Conservation (phyloP, 2,888 invertebrate genomes). For the Plebejus argus region DNA sequence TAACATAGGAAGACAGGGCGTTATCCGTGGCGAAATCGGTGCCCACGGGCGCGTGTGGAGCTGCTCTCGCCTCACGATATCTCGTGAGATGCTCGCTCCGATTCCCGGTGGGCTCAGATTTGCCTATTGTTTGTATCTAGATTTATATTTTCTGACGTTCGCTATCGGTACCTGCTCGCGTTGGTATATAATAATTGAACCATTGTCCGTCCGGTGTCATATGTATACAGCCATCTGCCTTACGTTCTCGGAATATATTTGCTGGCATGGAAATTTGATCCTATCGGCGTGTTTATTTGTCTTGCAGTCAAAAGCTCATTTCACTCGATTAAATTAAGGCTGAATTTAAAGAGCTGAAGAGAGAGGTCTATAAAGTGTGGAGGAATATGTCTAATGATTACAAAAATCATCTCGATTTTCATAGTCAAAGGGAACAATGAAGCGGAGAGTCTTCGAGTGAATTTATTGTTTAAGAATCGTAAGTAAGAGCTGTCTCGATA, state of each 20-base stretch:
- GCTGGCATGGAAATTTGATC: neutral
- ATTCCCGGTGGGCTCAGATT: slow-evolving; percentile 34
- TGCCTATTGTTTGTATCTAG: slow-evolving; percentile 31
- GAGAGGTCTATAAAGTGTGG: neutral
- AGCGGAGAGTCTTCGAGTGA: neutral
- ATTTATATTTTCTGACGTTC: neutral
- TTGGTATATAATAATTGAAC: neutral
- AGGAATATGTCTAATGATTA: neutral
- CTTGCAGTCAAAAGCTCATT: neutral
- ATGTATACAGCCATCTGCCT: neutral
- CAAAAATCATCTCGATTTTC: neutral
- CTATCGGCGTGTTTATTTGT: neutral
- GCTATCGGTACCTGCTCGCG: neutral
- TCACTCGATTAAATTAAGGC: neutral
- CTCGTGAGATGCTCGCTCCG: slow-evolving; percentile 34
- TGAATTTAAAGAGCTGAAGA: neutral
- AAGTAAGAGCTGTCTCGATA: neutral
- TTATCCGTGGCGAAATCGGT: slow-evolving; percentile 34
- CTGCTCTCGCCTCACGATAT: slow-evolving; percentile 30
- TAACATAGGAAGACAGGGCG: slow-evolving; percentile 30
- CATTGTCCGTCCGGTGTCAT: neutral
- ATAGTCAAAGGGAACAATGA: neutral
- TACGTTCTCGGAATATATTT: neutral
- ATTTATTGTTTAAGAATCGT: neutral
- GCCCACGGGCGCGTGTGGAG: slow-evolving; percentile 30